Evolutionary conservation across 2,113 vertebrate genomes (phyloP).

Genomic region (Hepsetus odoe): DNA sequence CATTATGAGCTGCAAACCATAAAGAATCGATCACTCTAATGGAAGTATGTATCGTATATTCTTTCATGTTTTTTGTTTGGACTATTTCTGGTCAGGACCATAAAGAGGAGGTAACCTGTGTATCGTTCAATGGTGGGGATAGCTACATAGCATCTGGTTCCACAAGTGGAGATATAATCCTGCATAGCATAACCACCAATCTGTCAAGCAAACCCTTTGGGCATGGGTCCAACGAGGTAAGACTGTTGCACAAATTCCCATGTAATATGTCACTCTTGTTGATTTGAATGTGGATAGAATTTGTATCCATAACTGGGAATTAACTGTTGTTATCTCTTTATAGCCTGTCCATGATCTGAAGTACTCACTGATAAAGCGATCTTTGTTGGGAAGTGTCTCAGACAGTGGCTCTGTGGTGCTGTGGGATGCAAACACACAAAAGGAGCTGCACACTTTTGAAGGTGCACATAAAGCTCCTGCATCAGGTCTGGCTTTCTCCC

Average conservation of each 20-base stretch:
- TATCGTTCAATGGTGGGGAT: conserved; percentile 91
- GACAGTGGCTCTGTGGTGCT: conserved; percentile 90
- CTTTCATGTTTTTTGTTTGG: background rate
- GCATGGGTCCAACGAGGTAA: conserved; percentile 87
- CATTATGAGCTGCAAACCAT: background rate
- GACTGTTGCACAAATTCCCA: background rate
- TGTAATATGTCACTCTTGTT: background rate
- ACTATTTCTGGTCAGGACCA: conserved; percentile 81
- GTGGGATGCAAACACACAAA: conserved; percentile 94
- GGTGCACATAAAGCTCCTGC: conserved; percentile 90
- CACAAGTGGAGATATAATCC: conserved; percentile 90
- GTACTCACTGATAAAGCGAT: conserved; percentile 88
- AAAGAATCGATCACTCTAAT: background rate
- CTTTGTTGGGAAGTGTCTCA: conserved; percentile 88
- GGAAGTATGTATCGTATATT: too few relatives aligned
- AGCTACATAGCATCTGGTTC: conserved; percentile 91
- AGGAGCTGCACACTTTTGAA: conserved; percentile 85
- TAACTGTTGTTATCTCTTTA: conserved; percentile 42
- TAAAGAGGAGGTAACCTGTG: conserved; percentile 88
- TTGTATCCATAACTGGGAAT: background rate
- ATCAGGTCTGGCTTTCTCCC: conserved; percentile 92
- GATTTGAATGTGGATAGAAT: background rate
- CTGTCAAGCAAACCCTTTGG: conserved; percentile 90
- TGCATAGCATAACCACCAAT: conserved; percentile 93
- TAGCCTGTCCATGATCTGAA: conserved; percentile 91